Conservation (phyloP, 1,140 invertebrate genomes). For the Drosophila varians region DNA sequence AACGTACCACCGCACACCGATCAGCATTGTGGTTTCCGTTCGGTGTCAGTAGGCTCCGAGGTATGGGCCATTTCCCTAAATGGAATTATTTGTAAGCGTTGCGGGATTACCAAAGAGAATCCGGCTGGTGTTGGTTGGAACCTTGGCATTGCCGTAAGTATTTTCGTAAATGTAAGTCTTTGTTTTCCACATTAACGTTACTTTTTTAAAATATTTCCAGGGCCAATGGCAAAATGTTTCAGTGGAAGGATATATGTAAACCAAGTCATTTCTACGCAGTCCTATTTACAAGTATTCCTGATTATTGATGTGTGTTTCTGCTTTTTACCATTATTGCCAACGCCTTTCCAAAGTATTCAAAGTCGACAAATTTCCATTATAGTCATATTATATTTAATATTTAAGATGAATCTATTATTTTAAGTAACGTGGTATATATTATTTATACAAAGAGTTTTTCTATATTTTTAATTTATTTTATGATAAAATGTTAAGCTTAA, state of each 20-base stretch:
- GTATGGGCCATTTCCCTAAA: constrained; percentile 90
- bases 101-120: constrained; percentile 88
- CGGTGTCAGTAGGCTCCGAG: constrained; percentile 87
- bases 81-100: constrained; percentile 89
- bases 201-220: constrained; percentile 42
- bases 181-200: neutral
- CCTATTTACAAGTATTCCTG: constrained; percentile 30
- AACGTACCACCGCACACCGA: constrained; percentile 86
- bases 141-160: constrained; percentile 87
- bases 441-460: neutral
- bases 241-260: constrained; percentile 71
- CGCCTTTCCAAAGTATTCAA: constrained; percentile 8
- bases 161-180: neutral
- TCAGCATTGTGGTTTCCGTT: constrained; percentile 85
- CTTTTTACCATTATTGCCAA: constrained; percentile 5
- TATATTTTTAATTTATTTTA: constrained; percentile 1
- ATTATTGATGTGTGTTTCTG: constrained; percentile 31
- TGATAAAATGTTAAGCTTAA: constrained; percentile 5
- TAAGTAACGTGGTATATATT: neutral
- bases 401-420: constrained; percentile 3
- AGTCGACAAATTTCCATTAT: constrained; percentile 1
- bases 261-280: constrained; percentile 14
- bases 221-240: constrained; percentile 81
- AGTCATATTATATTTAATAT: neutral
- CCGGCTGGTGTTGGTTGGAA: constrained; percentile 91